Evolutionary conservation across 1,140 invertebrate species (phyloP), one percentile per base, ranked within the genome.

Genomic region (Anastatus disparis): DNA sequence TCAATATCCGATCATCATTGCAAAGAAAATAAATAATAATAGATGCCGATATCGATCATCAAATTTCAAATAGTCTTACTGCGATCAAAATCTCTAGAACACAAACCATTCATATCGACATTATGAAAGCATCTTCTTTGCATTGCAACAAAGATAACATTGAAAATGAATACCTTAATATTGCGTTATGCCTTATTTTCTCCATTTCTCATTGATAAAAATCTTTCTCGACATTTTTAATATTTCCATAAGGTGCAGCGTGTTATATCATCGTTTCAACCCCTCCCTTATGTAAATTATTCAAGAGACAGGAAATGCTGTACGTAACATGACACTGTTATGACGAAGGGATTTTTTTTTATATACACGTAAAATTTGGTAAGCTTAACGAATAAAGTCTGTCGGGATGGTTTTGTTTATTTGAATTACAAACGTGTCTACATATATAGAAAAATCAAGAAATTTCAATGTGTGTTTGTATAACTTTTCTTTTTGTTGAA

Each of bases 341-440:
- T 38, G 65, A 58, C 48, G 65, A 44, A 3, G 3, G 42, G 3
- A 15, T 44, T 44, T 7, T 3, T 17, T 44, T 44, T 15, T 15
- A 44, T 8, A 44, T 44, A 15, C 42, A 44, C 42, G n/a, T n/a
- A n/a, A n/a, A n/a, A n/a, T n/a, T n/a, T n/a, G n/a, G n/a, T n/a
- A n/a, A n/a, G n/a, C n/a, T 15, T 56, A 20, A 35, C 9, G 52
- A 56, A 56, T 50, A 27, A 12, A 50, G 20, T 13, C 31, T 22
- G 26, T 55, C 63, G 15, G 38, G 24, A 15, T 22, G n/a, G 38
- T 0, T 38, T 24, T 22, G 40, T 58, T 48, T 67, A 48, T 67
- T 67, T 58, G 53, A 58, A 67, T 67, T 58, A 67, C 27, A 35
- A 55, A 44, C 38, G n/a, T n/a, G n/a, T n/a, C n/a, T n/a, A n/a